Conservation (phyloP, 1,140 invertebrate species). For the Camponotus floridanus region DNA sequence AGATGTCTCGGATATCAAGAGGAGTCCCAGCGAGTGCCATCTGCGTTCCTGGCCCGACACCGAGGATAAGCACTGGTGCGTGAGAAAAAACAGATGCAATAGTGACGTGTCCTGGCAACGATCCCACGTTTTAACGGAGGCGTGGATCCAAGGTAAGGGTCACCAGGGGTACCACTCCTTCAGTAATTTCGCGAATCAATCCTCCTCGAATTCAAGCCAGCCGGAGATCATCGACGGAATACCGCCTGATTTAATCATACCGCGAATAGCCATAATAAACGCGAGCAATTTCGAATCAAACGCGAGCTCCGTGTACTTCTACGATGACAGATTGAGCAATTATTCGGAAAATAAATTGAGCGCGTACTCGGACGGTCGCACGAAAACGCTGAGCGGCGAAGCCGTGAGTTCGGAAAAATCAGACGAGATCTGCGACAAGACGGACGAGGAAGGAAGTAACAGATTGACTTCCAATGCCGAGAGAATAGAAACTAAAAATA, state of each 20-base stretch:
- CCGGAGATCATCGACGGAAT: constrained; percentile 64
- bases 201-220: constrained; percentile 61
- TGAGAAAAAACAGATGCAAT: constrained; percentile 79
- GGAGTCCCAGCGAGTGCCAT: constrained; percentile 75
- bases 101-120: constrained; percentile 83
- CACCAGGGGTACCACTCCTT: constrained; percentile 76
- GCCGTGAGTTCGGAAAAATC: constrained; percentile 78
- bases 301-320: constrained; percentile 81
- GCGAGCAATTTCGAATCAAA: constrained; percentile 84
- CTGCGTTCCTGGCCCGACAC: constrained; percentile 72
- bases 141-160: constrained; percentile 76
- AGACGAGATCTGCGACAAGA: constrained; percentile 73
- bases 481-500: not conserved
- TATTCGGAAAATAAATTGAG: constrained; percentile 73
- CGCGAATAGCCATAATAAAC: constrained; percentile 84
- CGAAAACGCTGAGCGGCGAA: constrained; percentile 79
- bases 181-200: constrained; percentile 55
- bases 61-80: constrained; percentile 59
- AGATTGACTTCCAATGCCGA: constrained; percentile 59
- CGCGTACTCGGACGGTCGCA: constrained; percentile 76
- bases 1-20: constrained; percentile 58
- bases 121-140: constrained; percentile 74
- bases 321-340: constrained; percentile 76
- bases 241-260: constrained; percentile 77
- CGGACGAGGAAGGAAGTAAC: constrained; percentile 70